phyloP scores from a whole-genome alignment of 2,113 vertebrate species.

The Toxostoma redivivum region DNA sequence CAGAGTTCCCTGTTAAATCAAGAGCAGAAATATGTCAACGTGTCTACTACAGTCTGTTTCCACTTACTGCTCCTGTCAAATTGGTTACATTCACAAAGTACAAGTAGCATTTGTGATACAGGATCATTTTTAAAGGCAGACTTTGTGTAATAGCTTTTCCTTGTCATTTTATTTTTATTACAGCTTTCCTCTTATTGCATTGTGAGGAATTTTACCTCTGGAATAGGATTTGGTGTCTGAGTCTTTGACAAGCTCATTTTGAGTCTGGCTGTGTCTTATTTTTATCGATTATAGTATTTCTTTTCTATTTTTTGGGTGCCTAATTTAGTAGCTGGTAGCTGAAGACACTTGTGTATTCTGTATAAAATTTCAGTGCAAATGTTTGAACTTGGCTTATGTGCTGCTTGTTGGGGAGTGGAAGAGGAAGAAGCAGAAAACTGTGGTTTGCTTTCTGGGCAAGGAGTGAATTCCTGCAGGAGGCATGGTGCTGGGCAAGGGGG shows the following conservation, averaged over 20 bases:
- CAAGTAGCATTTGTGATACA: not conserved
- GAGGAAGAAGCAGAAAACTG: not conserved
- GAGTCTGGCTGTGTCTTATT: not conserved
- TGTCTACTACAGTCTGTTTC: constrained; percentile 25
- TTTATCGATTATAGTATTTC: not conserved
- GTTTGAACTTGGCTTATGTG: not conserved
- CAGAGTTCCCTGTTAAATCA: constrained; percentile 16
- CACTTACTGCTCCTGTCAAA: constrained; percentile 19
- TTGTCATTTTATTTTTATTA: not conserved
- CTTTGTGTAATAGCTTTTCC: not conserved
- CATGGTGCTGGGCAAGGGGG: rapidly evolving
- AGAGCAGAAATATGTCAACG: not conserved
- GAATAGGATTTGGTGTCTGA: not conserved
- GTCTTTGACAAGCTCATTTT: not conserved
- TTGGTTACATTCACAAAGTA: not conserved
- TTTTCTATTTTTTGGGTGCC: not conserved
- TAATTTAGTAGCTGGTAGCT: not conserved
- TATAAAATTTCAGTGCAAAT: not conserved
- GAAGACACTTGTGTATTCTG: not conserved
- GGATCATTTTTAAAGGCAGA: not conserved
- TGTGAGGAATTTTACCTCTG: not conserved
- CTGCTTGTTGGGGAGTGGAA: not conserved
- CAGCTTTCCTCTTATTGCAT: not conserved
- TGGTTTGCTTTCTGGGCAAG: not conserved
- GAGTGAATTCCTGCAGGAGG: not conserved